Conservation (phyloP, 53 echinoderm and acorn worm genomes). For the Crossaster papposus region DNA sequence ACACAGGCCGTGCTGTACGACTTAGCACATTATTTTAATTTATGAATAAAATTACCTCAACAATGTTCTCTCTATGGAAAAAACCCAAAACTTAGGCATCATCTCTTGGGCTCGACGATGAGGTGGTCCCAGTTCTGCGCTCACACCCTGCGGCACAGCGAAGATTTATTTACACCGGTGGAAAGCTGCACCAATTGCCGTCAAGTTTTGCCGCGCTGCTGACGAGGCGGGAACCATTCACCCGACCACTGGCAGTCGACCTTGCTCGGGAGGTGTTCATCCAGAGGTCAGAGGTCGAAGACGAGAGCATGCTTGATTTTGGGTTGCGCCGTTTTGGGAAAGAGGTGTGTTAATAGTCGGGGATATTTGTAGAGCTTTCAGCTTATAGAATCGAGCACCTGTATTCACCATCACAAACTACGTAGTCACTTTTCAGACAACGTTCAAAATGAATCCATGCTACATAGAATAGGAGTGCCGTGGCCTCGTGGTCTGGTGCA, state of each 20-base stretch:
- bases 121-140: constrained; percentile 66
- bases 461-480: too few relatives aligned
- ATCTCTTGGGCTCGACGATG: constrained; percentile 60
- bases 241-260: constrained; percentile 63
- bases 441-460: too few relatives aligned
- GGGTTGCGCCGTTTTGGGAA: constrained; percentile 74
- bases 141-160: constrained; percentile 80
- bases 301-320: constrained; percentile 87
- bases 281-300: constrained; percentile 60
- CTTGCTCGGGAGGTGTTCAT: constrained; percentile 76
- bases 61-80: neutral
- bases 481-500: too few relatives aligned
- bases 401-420: too few relatives aligned
- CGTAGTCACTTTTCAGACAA: too few relatives aligned
- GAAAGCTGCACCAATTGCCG: constrained; percentile 75
- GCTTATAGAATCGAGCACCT: too few relatives aligned
- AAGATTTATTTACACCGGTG: constrained; percentile 79
- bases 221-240: constrained; percentile 68
- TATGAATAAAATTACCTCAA: neutral
- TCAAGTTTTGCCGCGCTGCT: constrained; percentile 61
- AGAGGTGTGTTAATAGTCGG: constrained; percentile 66
- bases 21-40: too few relatives aligned
- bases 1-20: too few relatives aligned
- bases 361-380: too few relatives aligned
- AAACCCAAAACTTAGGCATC: constrained; percentile 64